Conservation (phyloP, 2,888 invertebrate genomes). For the Lycaena phlaeas region DNA sequence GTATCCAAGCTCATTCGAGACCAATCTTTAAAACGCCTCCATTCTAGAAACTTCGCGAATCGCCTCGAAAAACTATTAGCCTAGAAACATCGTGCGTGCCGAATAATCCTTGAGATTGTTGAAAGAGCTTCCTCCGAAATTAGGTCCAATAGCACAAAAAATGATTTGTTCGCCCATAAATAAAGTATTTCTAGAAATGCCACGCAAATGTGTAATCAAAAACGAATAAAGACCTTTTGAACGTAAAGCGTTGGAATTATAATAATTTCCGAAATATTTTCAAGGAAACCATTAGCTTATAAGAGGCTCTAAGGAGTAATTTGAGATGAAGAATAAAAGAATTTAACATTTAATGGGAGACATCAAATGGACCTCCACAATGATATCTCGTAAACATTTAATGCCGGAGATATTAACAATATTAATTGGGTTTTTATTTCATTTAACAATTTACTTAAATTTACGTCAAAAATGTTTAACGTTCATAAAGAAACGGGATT, state of each 20-base stretch:
- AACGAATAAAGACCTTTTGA: slow-evolving; percentile 6
- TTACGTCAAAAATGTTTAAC: background rate
- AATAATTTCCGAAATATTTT: slow-evolving; percentile 5
- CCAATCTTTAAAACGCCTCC: too few relatives aligned
- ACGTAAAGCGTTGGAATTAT: slow-evolving; percentile 5
- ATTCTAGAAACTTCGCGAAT: too few relatives aligned
- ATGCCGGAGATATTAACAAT: slow-evolving; percentile 4
- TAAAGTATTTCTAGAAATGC: too few relatives aligned
- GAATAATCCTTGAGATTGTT: too few relatives aligned
- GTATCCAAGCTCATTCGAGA: too few relatives aligned
- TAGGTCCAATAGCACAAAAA: too few relatives aligned
- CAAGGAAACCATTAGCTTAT: slow-evolving; percentile 5
- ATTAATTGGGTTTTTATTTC: slow-evolving; percentile 5
- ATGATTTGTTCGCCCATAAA: too few relatives aligned
- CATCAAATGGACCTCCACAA: background rate
- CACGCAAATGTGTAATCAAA: slow-evolving; percentile 6
- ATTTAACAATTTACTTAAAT: slow-evolving; percentile 3
- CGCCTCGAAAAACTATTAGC: too few relatives aligned
- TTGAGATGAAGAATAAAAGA: too few relatives aligned
- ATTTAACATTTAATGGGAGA: background rate
- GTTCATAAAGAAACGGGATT: slow-evolving; percentile 1
- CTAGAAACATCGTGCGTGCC: too few relatives aligned
- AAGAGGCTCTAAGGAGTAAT: too few relatives aligned
- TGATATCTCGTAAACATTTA: slow-evolving; percentile 5
- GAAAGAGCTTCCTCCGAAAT: too few relatives aligned